Conservation (phyloP, 2,797 vertebrate species). For the Mus spretus region DNA sequence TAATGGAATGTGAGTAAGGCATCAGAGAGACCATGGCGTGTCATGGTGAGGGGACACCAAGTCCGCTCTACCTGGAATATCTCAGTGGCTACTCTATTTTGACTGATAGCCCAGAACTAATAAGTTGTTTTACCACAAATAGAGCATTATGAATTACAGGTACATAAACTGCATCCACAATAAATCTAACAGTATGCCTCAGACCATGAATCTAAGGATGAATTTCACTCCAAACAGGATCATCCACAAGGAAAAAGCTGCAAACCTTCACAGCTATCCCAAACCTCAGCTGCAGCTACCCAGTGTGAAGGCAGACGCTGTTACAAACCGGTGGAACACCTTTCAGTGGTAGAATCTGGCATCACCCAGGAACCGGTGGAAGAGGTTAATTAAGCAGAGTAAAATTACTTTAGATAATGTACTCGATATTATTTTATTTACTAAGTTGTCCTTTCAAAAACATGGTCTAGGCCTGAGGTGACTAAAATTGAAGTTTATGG, state of each 20-base stretch:
- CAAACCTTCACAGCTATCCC: background rate
- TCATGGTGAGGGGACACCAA: background rate
- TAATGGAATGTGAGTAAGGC: slow-evolving; percentile 14
- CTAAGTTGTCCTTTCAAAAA: slow-evolving; percentile 42
- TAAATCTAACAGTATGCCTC: slow-evolving; percentile 42
- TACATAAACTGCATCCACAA: slow-evolving; percentile 19
- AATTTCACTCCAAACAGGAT: slow-evolving; percentile 62
- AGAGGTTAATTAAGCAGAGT: slow-evolving; percentile 45
- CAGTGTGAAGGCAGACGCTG: background rate
- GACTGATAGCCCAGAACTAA: slow-evolving; percentile 46
- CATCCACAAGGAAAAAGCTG: background rate
- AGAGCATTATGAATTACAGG: slow-evolving; percentile 42
- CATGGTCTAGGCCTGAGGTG: background rate
- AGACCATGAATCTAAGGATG: slow-evolving; percentile 59
- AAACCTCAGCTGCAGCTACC: background rate
- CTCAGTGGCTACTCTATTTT: background rate
- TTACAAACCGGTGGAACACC: background rate
- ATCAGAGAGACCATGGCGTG: slow-evolving; percentile 12
- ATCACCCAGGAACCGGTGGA: background rate
- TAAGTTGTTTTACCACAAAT: slow-evolving; percentile 22
- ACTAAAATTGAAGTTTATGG: slow-evolving; percentile 32
- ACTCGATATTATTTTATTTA: background rate
- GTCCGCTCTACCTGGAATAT: slow-evolving; percentile 17
- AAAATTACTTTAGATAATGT: background rate
- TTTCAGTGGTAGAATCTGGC: background rate